Evolutionary conservation across 2,888 invertebrate genomes (phyloP).

Genomic region (Drosophila buzzatii): DNA sequence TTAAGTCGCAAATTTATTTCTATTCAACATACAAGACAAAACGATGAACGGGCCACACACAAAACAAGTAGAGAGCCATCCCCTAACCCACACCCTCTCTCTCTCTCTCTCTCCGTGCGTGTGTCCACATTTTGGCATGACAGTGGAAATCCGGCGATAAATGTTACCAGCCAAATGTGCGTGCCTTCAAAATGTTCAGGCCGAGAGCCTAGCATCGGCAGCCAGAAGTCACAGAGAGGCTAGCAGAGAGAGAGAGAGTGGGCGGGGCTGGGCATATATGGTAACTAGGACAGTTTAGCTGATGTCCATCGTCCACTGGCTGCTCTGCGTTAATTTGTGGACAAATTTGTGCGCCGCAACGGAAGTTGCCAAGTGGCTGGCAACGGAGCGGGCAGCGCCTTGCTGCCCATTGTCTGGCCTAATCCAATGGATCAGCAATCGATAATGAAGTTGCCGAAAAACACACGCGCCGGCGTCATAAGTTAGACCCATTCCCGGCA

Average conservation of each 20-base stretch:
- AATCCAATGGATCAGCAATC: slow-evolving; percentile 78
- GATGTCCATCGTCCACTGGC: slow-evolving; percentile 24
- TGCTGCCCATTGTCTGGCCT: slow-evolving; percentile 64
- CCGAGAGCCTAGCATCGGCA: slow-evolving; percentile 1
- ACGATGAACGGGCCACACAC: slow-evolving; percentile 62
- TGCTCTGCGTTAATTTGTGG: slow-evolving; percentile 80
- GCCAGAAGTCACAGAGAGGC: slow-evolving; percentile 2
- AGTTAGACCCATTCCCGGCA: slow-evolving; percentile 47
- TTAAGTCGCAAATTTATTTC: slow-evolving; percentile 81
- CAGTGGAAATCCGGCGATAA: slow-evolving; percentile 82
- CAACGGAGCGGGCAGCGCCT: slow-evolving; percentile 38
- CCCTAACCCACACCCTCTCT: neutral
- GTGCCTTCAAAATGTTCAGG: slow-evolving; percentile 53
- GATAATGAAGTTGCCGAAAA: slow-evolving; percentile 79
- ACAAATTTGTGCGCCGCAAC: slow-evolving; percentile 77
- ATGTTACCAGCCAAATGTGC: slow-evolving; percentile 77
- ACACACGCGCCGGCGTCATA: slow-evolving; percentile 71
- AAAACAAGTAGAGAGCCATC: slow-evolving; percentile 53
- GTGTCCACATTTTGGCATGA: slow-evolving; percentile 72
- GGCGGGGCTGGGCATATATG: slow-evolving; percentile 14
- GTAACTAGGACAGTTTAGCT: slow-evolving; percentile 71
- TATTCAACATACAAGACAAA: slow-evolving; percentile 78
- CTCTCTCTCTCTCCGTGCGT: slow-evolving; percentile 15
- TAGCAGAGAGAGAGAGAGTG: neutral
- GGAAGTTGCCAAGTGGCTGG: slow-evolving; percentile 47